Base-by-base conservation (phyloP, 2,797 vertebrate genomes). In the Xenops minutus region DNA sequence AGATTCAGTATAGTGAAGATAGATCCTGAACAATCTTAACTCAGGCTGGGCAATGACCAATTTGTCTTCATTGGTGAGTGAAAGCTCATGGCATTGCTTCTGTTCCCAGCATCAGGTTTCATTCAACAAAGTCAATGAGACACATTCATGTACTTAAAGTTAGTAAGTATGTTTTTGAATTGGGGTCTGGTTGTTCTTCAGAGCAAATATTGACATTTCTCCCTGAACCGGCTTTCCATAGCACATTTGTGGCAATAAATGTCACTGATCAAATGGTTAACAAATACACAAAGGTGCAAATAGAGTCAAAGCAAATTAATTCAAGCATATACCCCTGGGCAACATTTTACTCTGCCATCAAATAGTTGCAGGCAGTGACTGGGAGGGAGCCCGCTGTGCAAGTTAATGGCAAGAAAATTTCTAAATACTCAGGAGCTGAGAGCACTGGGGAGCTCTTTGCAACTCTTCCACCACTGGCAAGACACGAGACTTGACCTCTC, bases 101-200 rank as follows among this genome's bases (percentile, higher is more conserved):
- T 89, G 78, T 91, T 96, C 89, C 85, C 82, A 96, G 92, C 64
- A 64, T 91, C 87, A 79, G 88, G 63, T 95, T 95, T 96, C 92
- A 85, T 93, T 92, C 92, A 78, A 44, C 73, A 85, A 92, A 87
- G 79, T 48, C 61, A 85, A 18, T 62, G 90, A 82, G 80, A 95
- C 77, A 71, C 68, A 75, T 92, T 46, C 56, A 84, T n/a, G 87
- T 88, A 80, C 84, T 91, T 78, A 68, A 79, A 86, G 41, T 56
- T 59, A 63, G 51, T 43, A 59, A 89, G 62, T 73, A 43, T 54
- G 58, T 62, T 87, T 92, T 69, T 81, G 43, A 93, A 73, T 52
- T 43, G 76, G 68, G 88, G 44, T 76, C 72, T 82, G 72, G 71
- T 89, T 93, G 78, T 82, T 93, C 89, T 92, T 97, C 92, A 85